These are phyloP conservation scores for Furcula furcula DNA, from an alignment of 2,888 invertebrate genomes.

Conservation along the genomic window DNA sequence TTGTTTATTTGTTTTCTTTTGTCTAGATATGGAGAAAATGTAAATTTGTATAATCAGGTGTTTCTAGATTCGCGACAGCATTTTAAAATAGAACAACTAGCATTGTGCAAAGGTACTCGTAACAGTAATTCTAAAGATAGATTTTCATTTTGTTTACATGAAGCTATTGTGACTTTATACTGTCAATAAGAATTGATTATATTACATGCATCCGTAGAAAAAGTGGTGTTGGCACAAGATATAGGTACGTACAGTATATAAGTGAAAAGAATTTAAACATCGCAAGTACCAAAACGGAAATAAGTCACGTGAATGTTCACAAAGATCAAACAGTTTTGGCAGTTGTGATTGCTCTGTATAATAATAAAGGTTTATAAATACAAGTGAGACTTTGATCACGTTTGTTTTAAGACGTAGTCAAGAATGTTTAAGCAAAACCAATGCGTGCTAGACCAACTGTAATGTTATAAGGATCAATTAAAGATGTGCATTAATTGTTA, in stretches of 20 bases:
- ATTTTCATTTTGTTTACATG: conserved; percentile 8
- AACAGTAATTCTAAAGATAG: conserved; percentile 4
- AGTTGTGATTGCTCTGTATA: conserved; percentile 29
- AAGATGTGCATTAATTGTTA: too few species aligned
- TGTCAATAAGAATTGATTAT: conserved; percentile 36
- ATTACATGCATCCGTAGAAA: conserved; percentile 44
- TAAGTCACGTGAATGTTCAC: conserved; percentile 40
- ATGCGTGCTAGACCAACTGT: too few species aligned
- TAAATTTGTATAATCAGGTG: conserved; percentile 9
- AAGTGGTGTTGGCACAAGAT: conserved; percentile 55
- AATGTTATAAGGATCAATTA: too few species aligned
- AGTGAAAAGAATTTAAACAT: conserved; percentile 44
- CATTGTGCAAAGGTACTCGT: background rate
- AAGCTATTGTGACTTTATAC: conserved; percentile 8
- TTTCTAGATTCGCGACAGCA: conserved; percentile 6
- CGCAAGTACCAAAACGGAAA: conserved; percentile 37
- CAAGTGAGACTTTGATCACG: conserved; percentile 10
- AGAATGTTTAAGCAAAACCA: too few species aligned
- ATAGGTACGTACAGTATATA: conserved; percentile 36
- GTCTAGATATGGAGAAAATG: conserved; percentile 6
- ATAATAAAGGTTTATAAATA: conserved; percentile 27
- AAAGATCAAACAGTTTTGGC: conserved; percentile 42
- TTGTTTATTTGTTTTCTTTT: conserved; percentile 9
- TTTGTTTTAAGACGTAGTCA: too few species aligned
- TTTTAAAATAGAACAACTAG: background rate